Percentiles rank a stretch among this genome's conserved stretches.
These are phyloP conservation scores for Zelleria hepariella DNA, from an alignment of 2,888 invertebrate genomes.

Conservation along the genomic window DNA sequence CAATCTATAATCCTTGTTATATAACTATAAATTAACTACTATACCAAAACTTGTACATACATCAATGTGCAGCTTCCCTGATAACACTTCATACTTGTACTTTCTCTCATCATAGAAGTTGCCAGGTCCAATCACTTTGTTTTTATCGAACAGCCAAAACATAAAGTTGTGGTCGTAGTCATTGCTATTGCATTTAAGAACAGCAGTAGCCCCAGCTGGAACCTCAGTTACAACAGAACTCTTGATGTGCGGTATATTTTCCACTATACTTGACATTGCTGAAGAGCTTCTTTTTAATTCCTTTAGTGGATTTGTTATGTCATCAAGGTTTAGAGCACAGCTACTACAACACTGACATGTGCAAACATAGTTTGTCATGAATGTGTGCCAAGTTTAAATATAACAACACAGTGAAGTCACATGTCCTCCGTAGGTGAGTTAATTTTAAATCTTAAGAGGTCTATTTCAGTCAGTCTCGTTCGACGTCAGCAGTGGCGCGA, in stretches of 20 bases:
- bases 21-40: background rate
- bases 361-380: conserved; percentile 43
- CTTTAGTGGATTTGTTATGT: conserved; percentile 31
- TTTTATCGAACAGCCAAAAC: conserved; percentile 75
- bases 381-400: conserved; percentile 66
- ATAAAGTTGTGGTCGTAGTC: conserved; percentile 76
- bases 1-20: background rate
- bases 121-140: conserved; percentile 73
- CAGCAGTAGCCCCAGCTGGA: conserved; percentile 70
- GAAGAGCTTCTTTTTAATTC: conserved; percentile 13
- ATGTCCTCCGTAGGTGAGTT: conserved; percentile 28
- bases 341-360: conserved; percentile 37
- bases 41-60: conserved; percentile 47
- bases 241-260: conserved; percentile 32
- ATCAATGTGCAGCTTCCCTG: conserved; percentile 76
- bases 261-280: conserved; percentile 28
- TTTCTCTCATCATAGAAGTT: conserved; percentile 73
- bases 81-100: conserved; percentile 78
- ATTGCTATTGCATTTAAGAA: conserved; percentile 75
- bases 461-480: background rate
- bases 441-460: conserved; percentile 12
- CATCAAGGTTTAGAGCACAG: conserved; percentile 26
- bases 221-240: conserved; percentile 61
- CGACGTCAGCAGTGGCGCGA: background rate
- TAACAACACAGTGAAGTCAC: conserved; percentile 49